Evolutionary conservation across 2,888 invertebrate species (phyloP).

Genomic region (Leptinotarsa juncta): DNA sequence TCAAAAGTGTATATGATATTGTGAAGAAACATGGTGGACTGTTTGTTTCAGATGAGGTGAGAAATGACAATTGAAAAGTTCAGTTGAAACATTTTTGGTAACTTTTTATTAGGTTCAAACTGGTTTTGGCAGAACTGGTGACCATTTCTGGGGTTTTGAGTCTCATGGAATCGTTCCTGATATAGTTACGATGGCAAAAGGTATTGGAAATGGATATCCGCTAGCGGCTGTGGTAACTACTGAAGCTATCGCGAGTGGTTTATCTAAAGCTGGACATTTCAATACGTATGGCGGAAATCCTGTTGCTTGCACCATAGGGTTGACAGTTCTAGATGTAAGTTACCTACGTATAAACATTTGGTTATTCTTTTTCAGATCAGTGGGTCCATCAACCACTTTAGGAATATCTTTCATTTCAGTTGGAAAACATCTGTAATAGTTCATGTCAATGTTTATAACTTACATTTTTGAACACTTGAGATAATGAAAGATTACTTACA

Average conservation of each 20-base stretch:
- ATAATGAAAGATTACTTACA: too few species aligned
- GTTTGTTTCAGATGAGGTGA: conserved; percentile 91
- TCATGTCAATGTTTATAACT: too few species aligned
- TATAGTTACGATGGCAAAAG: conserved; percentile 96
- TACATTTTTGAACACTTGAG: too few species aligned
- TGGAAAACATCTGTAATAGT: too few species aligned
- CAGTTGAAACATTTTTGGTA: too few species aligned
- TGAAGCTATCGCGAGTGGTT: conserved; percentile 82
- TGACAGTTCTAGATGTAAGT: conserved; percentile 90
- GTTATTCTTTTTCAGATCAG: too few species aligned
- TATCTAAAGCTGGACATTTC: conserved; percentile 84
- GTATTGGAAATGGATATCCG: conserved; percentile 96
- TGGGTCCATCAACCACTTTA: too few species aligned
- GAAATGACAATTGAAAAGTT: not conserved
- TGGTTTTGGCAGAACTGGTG: conserved; percentile 95
- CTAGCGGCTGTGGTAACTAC: conserved; percentile 96
- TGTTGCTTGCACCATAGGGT: conserved; percentile 86
- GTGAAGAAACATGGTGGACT: conserved; percentile 87
- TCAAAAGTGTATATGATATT: conserved; percentile 82
- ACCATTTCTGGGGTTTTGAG: conserved; percentile 97
- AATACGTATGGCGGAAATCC: conserved; percentile 98
- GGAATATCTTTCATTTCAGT: too few species aligned
- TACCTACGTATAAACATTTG: not conserved
- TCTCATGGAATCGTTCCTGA: conserved; percentile 88
- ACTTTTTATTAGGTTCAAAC: conserved; percentile 81